Evolutionary conservation across 2,888 invertebrate genomes (phyloP).

Genomic region (Macropis europaea): DNA sequence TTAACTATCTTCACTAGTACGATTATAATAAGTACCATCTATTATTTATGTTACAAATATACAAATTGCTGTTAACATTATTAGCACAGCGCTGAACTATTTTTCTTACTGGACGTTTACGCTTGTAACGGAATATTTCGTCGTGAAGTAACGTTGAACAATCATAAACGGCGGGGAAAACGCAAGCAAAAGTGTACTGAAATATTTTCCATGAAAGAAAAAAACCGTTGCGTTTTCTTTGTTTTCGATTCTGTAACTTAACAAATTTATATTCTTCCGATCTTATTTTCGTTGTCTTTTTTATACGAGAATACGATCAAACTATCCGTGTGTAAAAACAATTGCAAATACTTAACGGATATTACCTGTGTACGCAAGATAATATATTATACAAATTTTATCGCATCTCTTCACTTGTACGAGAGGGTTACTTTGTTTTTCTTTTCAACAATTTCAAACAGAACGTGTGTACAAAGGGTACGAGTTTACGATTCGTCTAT

Average conservation of each 20-base stretch:
- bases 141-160: conserved; percentile 9
- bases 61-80: conserved; percentile 43
- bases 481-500: conserved; percentile 29
- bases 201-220: not conserved
- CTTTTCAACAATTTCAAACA: conserved; percentile 24
- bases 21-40: conserved; percentile 36
- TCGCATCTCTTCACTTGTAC: conserved; percentile 26
- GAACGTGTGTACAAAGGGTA: conserved; percentile 32
- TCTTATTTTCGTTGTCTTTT: conserved; percentile 14
- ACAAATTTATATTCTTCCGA: conserved; percentile 9
- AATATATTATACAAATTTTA: conserved; percentile 35
- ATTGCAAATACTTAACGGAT: conserved; percentile 31
- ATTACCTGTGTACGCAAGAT: conserved; percentile 40
- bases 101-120: conserved; percentile 48
- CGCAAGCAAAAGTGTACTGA: not conserved
- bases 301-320: conserved; percentile 30
- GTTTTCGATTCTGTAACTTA: not conserved
- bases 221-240: not conserved
- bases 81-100: conserved; percentile 39
- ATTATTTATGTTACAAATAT: conserved; percentile 49
- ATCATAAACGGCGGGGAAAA: conserved; percentile 5
- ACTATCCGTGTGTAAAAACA: conserved; percentile 32
- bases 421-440: conserved; percentile 37
- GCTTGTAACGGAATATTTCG: conserved; percentile 27
- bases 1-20: conserved; percentile 47